These are phyloP conservation scores for Eupithecia tripunctaria DNA, from an alignment of 2,888 invertebrate species.

Conservation along the genomic window DNA sequence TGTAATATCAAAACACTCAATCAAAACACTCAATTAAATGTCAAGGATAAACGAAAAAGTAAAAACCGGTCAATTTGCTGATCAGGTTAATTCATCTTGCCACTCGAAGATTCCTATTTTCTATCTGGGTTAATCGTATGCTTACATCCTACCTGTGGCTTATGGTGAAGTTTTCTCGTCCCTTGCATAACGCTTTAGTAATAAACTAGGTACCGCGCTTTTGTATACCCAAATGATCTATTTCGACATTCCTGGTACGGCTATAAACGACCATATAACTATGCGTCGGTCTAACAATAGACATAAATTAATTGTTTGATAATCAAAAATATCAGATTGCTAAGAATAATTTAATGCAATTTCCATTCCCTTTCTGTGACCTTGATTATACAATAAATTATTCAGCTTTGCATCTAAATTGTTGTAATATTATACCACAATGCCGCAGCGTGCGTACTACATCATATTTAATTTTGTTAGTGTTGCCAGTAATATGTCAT, in stretches of 20 bases:
- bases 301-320: background rate
- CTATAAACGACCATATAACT: conserved; percentile 32
- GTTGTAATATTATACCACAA: conserved; percentile 15
- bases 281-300: background rate
- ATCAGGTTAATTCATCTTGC: conserved; percentile 25
- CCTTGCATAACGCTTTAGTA: conserved; percentile 56
- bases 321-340: conserved; percentile 5
- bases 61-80: conserved; percentile 9
- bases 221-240: conserved; percentile 42
- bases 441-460: background rate
- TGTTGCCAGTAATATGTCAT: background rate
- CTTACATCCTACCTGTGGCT: conserved; percentile 43
- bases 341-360: conserved; percentile 18
- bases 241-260: conserved; percentile 52
- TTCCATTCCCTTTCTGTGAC: conserved; percentile 22
- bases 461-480: background rate
- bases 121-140: conserved; percentile 45
- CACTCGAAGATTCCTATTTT: conserved; percentile 40
- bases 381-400: conserved; percentile 17
- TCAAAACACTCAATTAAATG: conserved; percentile 5
- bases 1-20: background rate
- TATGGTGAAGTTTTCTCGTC: conserved; percentile 36
- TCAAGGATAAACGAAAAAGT: conserved; percentile 25
- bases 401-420: conserved; percentile 17
- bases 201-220: conserved; percentile 46